phyloP scores from a whole-genome alignment of 2,888 invertebrate genomes.

The Lasioglossum leucozonium region DNA sequence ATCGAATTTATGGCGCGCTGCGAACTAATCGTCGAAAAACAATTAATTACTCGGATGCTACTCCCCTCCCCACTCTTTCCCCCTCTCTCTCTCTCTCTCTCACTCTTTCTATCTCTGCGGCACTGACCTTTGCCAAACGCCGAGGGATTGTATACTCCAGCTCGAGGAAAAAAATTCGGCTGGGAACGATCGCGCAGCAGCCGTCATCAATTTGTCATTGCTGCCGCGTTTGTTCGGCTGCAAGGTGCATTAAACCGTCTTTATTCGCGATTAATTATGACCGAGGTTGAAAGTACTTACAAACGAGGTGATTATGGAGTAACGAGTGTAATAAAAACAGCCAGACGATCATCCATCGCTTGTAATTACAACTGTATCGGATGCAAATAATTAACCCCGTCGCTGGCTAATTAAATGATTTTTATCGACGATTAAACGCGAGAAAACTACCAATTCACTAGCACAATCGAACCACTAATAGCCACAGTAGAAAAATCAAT shows the following conservation, averaged over 20 bases:
- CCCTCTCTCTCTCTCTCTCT: neutral
- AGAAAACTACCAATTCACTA: neutral
- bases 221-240: neutral
- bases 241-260: neutral
- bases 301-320: constrained; percentile 1
- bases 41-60: constrained; percentile 18
- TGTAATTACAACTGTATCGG: neutral
- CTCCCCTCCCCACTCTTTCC: too few species aligned
- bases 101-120: neutral
- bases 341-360: neutral
- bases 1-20: constrained; percentile 24
- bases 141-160: neutral
- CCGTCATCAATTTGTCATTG: constrained; percentile 13
- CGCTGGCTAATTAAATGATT: neutral
- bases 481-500: neutral
- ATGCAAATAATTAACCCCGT: neutral
- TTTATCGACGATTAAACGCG: neutral
- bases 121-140: neutral
- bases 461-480: neutral
- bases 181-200: neutral
- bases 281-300: neutral
- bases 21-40: constrained; percentile 26
- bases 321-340: neutral
- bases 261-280: constrained; percentile 18
- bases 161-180: neutral